phyloP scores from a whole-genome alignment of 2,888 invertebrate genomes.

The Digitonthophagus gazella region DNA sequence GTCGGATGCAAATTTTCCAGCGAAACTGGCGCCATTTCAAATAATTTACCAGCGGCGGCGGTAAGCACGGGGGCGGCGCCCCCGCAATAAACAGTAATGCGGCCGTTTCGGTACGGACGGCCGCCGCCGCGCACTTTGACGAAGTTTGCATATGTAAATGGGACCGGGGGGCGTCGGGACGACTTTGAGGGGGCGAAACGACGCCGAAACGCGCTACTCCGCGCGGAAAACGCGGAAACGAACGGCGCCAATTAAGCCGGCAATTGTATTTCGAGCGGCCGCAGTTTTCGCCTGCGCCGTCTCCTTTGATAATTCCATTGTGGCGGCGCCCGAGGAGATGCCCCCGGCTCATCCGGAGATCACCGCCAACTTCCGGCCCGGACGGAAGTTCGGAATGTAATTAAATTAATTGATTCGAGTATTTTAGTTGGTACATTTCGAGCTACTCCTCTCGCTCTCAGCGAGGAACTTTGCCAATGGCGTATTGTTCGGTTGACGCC shows the following conservation, averaged over 20 bases:
- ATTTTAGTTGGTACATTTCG: not conserved
- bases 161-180: not conserved
- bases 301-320: not conserved
- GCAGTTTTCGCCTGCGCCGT: not conserved
- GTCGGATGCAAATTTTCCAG: constrained; percentile 15
- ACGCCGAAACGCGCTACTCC: not conserved
- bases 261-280: not conserved
- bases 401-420: not conserved
- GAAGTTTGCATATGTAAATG: constrained; percentile 18
- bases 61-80: constrained; percentile 25
- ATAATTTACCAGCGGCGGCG: constrained; percentile 14
- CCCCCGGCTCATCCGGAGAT: not conserved
- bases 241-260: not conserved
- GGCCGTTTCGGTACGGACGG: constrained; percentile 8
- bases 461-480: not conserved
- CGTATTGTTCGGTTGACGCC: not conserved
- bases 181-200: not conserved
- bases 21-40: constrained; percentile 15
- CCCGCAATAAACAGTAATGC: constrained; percentile 35
- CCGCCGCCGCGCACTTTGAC: constrained; percentile 16
- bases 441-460: not conserved
- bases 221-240: constrained; percentile 24
- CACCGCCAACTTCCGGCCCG: not conserved
- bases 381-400: not conserved
- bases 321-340: not conserved